A percentile compares a stretch with the other conserved stretches of the same genome.
phyloP scores from a whole-genome alignment of 2,113 vertebrate genomes.

The Ceyx cyanopectus region DNA sequence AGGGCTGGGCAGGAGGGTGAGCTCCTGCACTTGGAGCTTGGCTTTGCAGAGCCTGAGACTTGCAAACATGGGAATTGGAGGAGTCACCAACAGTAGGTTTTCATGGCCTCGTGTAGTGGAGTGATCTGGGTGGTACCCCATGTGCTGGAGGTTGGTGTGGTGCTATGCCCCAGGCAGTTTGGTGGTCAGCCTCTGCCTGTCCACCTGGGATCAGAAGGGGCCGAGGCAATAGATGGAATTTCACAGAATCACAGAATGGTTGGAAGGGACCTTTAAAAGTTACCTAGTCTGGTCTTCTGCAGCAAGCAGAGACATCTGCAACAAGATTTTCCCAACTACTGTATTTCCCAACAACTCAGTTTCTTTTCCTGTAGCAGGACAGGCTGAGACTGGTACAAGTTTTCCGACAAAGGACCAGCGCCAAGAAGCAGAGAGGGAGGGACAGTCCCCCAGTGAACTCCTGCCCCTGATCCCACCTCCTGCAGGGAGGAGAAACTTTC shows the following conservation, averaged over 20 bases:
- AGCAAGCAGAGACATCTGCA: no score
- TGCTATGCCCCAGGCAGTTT: background rate
- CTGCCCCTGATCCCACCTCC: background rate
- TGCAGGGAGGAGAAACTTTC: background rate
- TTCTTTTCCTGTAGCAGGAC: background rate
- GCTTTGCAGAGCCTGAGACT: background rate
- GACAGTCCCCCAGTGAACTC: background rate
- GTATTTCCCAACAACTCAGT: background rate
- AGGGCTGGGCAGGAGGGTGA: background rate
- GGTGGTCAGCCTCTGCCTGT: background rate
- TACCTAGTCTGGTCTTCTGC: no score
- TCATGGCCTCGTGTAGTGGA: fast-evolving
- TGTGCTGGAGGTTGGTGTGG: background rate
- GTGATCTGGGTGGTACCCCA: background rate
- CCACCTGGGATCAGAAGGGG: background rate
- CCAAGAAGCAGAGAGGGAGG: background rate
- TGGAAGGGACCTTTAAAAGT: no score
- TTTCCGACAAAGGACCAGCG: background rate
- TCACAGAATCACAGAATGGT: background rate
- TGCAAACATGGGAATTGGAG: background rate
- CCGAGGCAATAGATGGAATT: background rate
- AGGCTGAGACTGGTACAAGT: background rate
- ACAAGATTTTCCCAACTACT: background rate
- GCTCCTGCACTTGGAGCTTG: background rate
- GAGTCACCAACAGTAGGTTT: background rate